phyloP scores from a whole-genome alignment of 2,113 vertebrate genomes.

The Burhinus bistriatus region DNA sequence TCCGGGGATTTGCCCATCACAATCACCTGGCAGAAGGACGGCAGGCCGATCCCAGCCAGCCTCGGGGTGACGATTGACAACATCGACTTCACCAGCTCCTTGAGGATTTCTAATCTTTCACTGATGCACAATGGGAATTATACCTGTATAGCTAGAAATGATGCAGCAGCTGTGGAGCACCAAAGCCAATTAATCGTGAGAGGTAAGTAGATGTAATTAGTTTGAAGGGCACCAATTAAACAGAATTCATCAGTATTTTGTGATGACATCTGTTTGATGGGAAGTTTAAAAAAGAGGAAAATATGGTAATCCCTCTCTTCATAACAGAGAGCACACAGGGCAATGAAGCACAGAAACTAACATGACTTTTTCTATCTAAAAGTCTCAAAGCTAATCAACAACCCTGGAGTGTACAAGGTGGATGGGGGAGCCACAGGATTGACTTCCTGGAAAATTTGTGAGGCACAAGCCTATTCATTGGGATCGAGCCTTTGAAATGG shows the following conservation, averaged over 20 bases:
- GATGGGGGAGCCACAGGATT: background rate
- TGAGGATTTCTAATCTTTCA: slow-evolving; percentile 94
- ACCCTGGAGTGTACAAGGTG: background rate
- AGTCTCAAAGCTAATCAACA: background rate
- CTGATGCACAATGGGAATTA: slow-evolving; percentile 98
- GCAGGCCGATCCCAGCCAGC: slow-evolving; percentile 89
- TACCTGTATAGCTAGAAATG: slow-evolving; percentile 96
- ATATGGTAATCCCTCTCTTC: background rate
- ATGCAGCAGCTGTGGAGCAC: slow-evolving; percentile 92
- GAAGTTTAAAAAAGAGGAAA: background rate
- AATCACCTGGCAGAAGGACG: slow-evolving; percentile 99
- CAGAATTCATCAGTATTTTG: background rate
- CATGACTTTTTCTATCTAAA: background rate
- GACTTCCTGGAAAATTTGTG: background rate
- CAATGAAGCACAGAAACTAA: background rate
- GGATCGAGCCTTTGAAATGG: background rate
- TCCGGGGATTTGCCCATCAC: slow-evolving; percentile 95
- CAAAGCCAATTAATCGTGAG: slow-evolving; percentile 95
- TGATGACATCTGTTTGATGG: background rate
- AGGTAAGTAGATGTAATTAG: slow-evolving; percentile 75
- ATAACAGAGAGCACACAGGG: background rate
- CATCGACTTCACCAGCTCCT: slow-evolving; percentile 97
- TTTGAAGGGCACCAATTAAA: background rate
- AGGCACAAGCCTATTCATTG: background rate
- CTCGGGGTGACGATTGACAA: slow-evolving; percentile 97